These are phyloP conservation scores for Drosophila baimaii DNA, from an alignment of 1,140 invertebrate genomes.

Conservation along the genomic window DNA sequence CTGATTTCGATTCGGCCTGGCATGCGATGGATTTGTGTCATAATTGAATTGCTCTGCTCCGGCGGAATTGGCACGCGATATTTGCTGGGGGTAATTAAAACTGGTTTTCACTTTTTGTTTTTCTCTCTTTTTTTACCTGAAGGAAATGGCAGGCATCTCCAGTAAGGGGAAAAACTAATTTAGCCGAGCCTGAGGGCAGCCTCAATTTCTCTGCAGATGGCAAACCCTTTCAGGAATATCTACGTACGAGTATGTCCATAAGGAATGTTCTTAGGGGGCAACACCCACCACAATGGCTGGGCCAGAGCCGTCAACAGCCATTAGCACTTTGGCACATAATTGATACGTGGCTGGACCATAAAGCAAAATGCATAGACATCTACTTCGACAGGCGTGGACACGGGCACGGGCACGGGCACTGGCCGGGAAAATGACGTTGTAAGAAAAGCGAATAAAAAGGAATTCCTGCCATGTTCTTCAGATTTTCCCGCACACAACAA, in stretches of 20 bases:
- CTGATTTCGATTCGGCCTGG: slow-evolving; percentile 27
- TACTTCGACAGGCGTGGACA: slow-evolving; percentile 30
- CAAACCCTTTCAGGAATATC: slow-evolving; percentile 31
- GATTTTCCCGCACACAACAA: slow-evolving; percentile 74
- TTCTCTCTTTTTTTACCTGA: slow-evolving; percentile 23
- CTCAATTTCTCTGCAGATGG: slow-evolving; percentile 31
- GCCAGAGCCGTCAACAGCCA: slow-evolving; percentile 78
- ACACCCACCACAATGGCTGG: slow-evolving; percentile 56
- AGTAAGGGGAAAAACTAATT: slow-evolving; percentile 31
- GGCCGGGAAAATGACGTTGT: slow-evolving; percentile 68
- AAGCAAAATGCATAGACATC: slow-evolving; percentile 78
- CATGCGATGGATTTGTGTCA: slow-evolving; percentile 78
- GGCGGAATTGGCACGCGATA: slow-evolving; percentile 56
- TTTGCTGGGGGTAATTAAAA: slow-evolving; percentile 61
- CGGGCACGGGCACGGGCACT: slow-evolving; percentile 42
- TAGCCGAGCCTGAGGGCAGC: slow-evolving; percentile 8
- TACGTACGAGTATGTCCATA: slow-evolving; percentile 1
- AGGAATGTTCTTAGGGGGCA: slow-evolving; percentile 38
- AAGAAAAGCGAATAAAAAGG: slow-evolving; percentile 64
- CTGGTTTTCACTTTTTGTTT: slow-evolving; percentile 68
- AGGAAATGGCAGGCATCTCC: slow-evolving; percentile 34
- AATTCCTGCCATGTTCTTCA: slow-evolving; percentile 61
- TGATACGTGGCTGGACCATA: slow-evolving; percentile 80
- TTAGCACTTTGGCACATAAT: slow-evolving; percentile 84
- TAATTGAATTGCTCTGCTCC: slow-evolving; percentile 65